phyloP scores from a whole-genome alignment of 2,888 invertebrate genomes.

The Eupithecia abbreviata region DNA sequence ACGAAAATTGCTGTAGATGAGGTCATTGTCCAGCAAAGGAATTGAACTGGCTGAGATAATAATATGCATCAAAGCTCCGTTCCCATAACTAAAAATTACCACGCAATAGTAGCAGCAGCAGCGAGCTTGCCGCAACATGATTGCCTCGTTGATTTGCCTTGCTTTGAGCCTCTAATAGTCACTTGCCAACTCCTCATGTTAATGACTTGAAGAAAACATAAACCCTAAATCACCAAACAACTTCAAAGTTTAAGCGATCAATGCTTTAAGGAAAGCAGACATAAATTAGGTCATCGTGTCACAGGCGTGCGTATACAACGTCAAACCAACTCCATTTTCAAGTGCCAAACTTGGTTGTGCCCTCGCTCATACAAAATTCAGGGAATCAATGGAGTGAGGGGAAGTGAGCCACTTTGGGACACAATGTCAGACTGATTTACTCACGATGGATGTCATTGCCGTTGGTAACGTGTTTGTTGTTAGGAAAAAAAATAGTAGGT shows the following conservation, averaged over 20 bases:
- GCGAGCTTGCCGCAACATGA: neutral
- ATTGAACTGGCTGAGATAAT: neutral
- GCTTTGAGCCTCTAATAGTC: neutral
- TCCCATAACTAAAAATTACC: neutral
- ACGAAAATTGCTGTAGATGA: too few relatives aligned
- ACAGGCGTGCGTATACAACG: slow-evolving; percentile 35
- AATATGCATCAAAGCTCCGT: neutral
- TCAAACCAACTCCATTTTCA: slow-evolving; percentile 43
- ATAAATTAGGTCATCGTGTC: slow-evolving; percentile 43
- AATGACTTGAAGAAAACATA: neutral
- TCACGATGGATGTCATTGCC: neutral
- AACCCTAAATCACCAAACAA: slow-evolving; percentile 21
- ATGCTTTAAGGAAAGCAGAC: slow-evolving; percentile 29
- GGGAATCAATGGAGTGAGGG: slow-evolving; percentile 25
- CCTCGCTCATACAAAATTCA: slow-evolving; percentile 35
- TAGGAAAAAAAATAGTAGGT: too few relatives aligned
- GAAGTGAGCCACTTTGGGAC: neutral
- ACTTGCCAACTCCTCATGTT: neutral
- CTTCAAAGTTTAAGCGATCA: slow-evolving; percentile 24
- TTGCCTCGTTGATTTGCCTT: neutral
- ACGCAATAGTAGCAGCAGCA: neutral
- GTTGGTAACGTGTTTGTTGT: neutral
- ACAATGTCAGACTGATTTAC: neutral
- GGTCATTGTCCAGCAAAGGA: neutral
- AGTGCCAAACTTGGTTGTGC: slow-evolving; percentile 40